Evolutionary conservation across 2,888 invertebrate genomes (phyloP).

Genomic region (Pristionchus arcanus): DNA sequence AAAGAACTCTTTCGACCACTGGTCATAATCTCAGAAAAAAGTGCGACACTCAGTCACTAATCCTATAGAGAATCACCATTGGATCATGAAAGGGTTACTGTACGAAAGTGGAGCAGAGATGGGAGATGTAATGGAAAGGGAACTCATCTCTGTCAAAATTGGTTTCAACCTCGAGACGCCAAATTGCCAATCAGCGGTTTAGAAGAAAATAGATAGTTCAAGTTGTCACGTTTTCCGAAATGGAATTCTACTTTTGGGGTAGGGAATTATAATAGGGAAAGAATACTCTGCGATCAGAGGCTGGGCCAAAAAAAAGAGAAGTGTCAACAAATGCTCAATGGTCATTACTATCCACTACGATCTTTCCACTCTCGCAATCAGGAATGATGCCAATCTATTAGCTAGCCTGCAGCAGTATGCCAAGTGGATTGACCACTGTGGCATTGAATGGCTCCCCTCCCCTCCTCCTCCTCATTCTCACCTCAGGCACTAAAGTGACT

Average conservation of each 20-base stretch:
- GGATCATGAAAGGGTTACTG: constrained; percentile 8
- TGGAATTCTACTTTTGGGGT: neutral
- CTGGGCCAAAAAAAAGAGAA: too few species aligned
- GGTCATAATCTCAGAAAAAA: constrained; percentile 24
- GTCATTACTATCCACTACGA: neutral
- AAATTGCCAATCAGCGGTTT: constrained; percentile 12
- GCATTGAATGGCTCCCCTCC: neutral
- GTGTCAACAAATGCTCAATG: neutral
- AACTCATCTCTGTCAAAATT: neutral
- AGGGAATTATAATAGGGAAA: too few species aligned
- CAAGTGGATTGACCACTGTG: constrained; percentile 8
- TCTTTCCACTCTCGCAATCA: neutral
- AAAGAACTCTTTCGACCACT: neutral
- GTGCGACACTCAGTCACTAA: neutral
- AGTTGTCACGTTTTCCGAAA: neutral
- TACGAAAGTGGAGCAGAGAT: neutral
- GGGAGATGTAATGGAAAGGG: constrained; percentile 1
- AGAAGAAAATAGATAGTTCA: neutral
- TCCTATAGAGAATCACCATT: neutral
- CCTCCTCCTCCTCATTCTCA: constrained; percentile 13
- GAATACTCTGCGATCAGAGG: too few species aligned
- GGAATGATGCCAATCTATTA: neutral
- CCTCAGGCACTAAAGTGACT: constrained; percentile 25
- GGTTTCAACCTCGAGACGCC: neutral
- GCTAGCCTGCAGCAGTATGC: neutral